A percentile compares a stretch with the other conserved stretches of the same genome.
Evolutionary conservation across 2,888 invertebrate genomes (phyloP).

Genomic region (Plutella xylostella): DNA sequence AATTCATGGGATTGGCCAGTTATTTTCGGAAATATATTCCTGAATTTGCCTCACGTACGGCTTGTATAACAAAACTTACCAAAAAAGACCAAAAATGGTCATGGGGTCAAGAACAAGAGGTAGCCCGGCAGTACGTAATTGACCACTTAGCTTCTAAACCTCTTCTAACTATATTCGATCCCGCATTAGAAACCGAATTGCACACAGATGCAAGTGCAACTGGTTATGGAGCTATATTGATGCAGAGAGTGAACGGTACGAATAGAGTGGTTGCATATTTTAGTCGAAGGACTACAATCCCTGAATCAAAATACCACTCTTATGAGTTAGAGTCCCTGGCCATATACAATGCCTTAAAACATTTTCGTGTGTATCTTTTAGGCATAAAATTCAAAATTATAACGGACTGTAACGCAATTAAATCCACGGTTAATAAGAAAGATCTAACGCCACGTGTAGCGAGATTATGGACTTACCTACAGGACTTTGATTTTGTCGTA

Average conservation of each 20-base stretch:
- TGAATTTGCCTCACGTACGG: not conserved
- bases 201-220: conserved; percentile 14
- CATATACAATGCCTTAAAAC: conserved; percentile 7
- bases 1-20: not conserved
- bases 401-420: not conserved
- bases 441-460: too few species aligned
- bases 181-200: conserved; percentile 16
- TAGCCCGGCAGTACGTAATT: not conserved
- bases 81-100: not conserved
- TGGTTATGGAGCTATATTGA: conserved; percentile 19
- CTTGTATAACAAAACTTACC: not conserved
- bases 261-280: conserved; percentile 14
- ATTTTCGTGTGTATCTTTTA: conserved; percentile 14
- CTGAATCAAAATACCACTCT: conserved; percentile 18
- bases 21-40: not conserved
- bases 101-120: not conserved
- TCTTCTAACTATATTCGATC: too few species aligned
- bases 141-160: not conserved
- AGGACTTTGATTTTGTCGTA: too few species aligned
- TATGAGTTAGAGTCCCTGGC: conserved; percentile 23
- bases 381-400: conserved; percentile 8
- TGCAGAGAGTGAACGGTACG: not conserved
- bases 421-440: too few species aligned
- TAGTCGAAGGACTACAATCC: conserved; percentile 15
- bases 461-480: too few species aligned